A percentile compares a stretch with the other conserved stretches of the same genome.
Evolutionary conservation across 2,888 invertebrate genomes (phyloP).

Genomic region (Epinotia bilunana): DNA sequence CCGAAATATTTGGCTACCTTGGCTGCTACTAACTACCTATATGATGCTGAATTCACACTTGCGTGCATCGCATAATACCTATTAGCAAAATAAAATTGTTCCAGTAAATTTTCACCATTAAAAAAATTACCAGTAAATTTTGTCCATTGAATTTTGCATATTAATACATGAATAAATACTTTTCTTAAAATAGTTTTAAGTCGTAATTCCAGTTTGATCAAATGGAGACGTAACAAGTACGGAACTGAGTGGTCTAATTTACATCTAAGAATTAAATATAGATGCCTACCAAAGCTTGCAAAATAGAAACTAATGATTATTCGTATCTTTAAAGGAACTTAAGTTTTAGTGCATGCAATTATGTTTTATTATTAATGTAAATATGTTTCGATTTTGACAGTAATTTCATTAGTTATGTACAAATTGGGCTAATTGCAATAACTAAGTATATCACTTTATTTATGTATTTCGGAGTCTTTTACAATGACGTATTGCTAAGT

Average conservation of each 20-base stretch:
- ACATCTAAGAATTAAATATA: conserved; percentile 15
- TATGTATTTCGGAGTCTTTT: neutral
- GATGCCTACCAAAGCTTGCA: conserved; percentile 3
- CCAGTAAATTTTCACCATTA: too few species aligned
- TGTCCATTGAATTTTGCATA: too few species aligned
- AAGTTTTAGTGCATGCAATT: conserved; percentile 26
- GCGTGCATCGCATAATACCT: too few species aligned
- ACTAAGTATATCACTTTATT: neutral
- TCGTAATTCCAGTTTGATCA: neutral
- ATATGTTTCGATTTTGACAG: neutral
- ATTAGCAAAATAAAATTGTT: too few species aligned
- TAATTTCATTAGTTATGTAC: neutral
- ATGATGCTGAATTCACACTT: too few species aligned
- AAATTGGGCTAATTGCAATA: neutral
- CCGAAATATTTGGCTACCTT: too few species aligned
- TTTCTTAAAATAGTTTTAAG: too few species aligned
- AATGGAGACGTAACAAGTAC: neutral
- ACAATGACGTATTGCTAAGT: neutral
- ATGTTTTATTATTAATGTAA: conserved; percentile 2
- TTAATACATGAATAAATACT: too few species aligned
- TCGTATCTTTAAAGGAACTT: conserved; percentile 23
- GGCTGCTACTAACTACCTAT: too few species aligned
- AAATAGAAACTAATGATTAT: conserved; percentile 24
- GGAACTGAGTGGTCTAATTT: conserved; percentile 4
- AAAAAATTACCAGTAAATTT: too few species aligned